Conservation (phyloP, 2,113 vertebrate genomes). For the Leptosomus discolor region DNA sequence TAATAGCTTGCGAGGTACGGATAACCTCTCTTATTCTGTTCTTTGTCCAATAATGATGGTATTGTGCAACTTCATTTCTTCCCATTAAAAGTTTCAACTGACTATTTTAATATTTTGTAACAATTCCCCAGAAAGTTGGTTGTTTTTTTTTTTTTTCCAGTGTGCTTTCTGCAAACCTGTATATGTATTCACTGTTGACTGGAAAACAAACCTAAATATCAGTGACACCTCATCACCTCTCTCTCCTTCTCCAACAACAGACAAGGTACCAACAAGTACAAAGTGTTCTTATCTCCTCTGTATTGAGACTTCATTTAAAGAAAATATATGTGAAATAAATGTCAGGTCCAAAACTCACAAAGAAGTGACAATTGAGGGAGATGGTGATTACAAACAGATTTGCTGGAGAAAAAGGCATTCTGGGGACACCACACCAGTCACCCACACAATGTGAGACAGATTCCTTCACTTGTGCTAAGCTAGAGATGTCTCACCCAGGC, state of each 20-base stretch:
- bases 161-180: background rate
- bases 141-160: background rate
- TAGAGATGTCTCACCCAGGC: background rate
- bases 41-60: background rate
- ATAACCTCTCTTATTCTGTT: background rate
- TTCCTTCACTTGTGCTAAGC: background rate
- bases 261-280: background rate
- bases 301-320: background rate
- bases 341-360: background rate
- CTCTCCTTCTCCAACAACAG: background rate
- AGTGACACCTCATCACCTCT: background rate
- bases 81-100: background rate
- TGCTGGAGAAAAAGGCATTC: background rate
- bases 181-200: background rate
- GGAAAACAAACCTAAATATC: background rate
- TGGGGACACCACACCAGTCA: too few relatives aligned
- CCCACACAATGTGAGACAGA: rapidly evolving
- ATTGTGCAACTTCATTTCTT: background rate
- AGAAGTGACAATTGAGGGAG: background rate
- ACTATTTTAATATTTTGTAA: background rate
- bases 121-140: background rate
- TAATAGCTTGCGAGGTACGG: background rate
- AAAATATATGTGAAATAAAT: background rate
- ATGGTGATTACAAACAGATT: background rate
- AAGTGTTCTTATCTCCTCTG: background rate